Evolutionary conservation across 2,888 invertebrate species (phyloP), one percentile per base, ranked within the genome.

Genomic region (Lithophane socia): DNA sequence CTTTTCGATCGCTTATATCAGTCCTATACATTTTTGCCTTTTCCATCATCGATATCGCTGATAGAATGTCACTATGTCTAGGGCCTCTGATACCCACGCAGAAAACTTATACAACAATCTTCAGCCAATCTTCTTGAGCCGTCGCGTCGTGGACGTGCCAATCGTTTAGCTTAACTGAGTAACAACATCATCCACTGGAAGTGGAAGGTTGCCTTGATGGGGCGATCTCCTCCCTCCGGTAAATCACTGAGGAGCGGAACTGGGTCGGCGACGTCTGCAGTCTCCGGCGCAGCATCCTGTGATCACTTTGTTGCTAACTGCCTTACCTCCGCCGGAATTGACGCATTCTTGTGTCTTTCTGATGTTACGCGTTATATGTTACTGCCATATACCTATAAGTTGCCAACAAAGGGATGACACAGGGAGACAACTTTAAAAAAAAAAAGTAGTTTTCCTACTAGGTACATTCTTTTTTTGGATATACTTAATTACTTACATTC

Each of bases 161-260:
- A 81, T 83, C 75, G 77, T 82, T 83, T 80, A 75, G 70, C 21
- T 24, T 78, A 78, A 82, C 82, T 75, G 56, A 75, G 49, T 84
- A 87, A 87, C 84, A 68, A 84, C 80, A 42, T 60, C 77, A 81
- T 87, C 87, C 87, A 79, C 52, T 82, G 89, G 75, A 87, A 83
- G 65, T 70, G 73, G 87, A 80, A 83, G 87, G 79, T 80, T 81
- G 68, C 29, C 44, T 56, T 82, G 84, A 83, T 86, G 70, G 79
- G 73, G 75, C 84, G 71, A 83, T 84, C 85, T 82, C 78, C 90
- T 85, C 79, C 90, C 85, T 73, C 80, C 85, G 64, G 79, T 86
- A 87, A 89, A 90, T 90, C 88, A 87, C 81, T 75, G 82, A 87
- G 86, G 80, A 88, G 71, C 90, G 90, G 90, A 90, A 90, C 84